Base-by-base conservation (phyloP, 2,113 vertebrate species). In the Cathartes aura region DNA sequence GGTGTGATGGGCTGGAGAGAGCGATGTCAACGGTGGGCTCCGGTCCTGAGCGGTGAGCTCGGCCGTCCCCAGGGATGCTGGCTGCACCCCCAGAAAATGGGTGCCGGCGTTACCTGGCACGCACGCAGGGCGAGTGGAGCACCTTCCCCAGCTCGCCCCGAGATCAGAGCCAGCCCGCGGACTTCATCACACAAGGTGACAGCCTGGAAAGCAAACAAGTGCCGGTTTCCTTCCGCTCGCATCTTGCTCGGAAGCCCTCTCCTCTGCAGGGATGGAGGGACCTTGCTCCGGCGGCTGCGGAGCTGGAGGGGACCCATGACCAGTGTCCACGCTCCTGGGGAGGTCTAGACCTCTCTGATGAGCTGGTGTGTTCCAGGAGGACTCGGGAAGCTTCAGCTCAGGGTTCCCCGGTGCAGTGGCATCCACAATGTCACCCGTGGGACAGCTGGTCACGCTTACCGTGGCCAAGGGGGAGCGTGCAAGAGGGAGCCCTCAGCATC, bases 221-320 rank as follows among this genome's bases (percentile, higher is more conserved):
- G 59, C 20, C 2, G 0, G 5, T 45, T 75, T 75, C 24, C 22
- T 75, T 60, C 72, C 0, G 0, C 72, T 62, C 0, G 0, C 32
- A 24, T 50, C 53, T 87, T 26, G 22, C 55, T 62, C 42, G 23
- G 64, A 43, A 82, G 56, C 22, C 19, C 15, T 56, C 32, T 47
- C 30, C 30, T 85, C 68, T 0, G 0, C 17, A 40, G 38, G 50
- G 53, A 21, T 32, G 50, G 38, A 30, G n/a, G 20, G 48, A 40
- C 59, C 22, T 78, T 58, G 42, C 34, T 84, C 38, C 0, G 0
- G 14, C 1, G 0, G 40, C 9, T 55, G 23, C 0, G 0, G 30
- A 47, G 36, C 45, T 83, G 36, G 55, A 87, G 32, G 24, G 32
- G 55, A 38, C 18, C 18, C 0, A 0, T 45, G 72, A 21, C n/a